Conservation (phyloP, 1,140 invertebrate species). For the Leptinotarsa lineolata region DNA sequence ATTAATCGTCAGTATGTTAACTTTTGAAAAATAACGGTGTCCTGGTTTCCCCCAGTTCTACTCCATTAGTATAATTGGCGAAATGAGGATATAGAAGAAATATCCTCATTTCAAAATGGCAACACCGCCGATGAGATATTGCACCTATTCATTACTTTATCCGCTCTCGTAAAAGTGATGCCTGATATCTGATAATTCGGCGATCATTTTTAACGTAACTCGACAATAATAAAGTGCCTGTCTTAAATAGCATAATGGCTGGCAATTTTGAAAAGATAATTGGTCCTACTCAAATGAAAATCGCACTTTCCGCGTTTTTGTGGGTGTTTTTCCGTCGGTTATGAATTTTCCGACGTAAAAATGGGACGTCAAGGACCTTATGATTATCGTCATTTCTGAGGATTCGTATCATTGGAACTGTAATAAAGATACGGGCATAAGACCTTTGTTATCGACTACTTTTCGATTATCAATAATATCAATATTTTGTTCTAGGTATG, state of each 20-base stretch:
- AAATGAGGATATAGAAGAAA: no score
- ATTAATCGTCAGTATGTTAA: no score
- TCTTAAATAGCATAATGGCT: slow-evolving; percentile 9
- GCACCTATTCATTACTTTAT: slow-evolving; percentile 21
- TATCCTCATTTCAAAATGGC: neutral
- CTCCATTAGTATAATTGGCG: no score
- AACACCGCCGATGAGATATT: slow-evolving; percentile 8
- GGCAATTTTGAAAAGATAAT: slow-evolving; percentile 16
- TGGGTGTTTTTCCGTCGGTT: neutral
- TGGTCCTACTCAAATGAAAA: neutral
- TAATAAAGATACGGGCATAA: no score
- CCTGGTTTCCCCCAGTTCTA: no score
- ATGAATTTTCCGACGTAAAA: neutral
- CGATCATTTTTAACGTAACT: slow-evolving; percentile 15
- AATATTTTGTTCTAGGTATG: no score
- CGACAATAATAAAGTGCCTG: neutral
- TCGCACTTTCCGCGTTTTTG: neutral
- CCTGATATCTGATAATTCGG: slow-evolving; percentile 21
- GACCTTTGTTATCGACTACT: no score
- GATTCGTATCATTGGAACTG: no score
- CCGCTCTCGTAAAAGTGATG: slow-evolving; percentile 18
- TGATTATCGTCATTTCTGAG: no score
- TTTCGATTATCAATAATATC: no score
- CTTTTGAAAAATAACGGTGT: no score
- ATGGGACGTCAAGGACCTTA: no score